Evolutionary conservation across 2,113 vertebrate species (phyloP).

Genomic region (Porphyrio hochstetteri): DNA sequence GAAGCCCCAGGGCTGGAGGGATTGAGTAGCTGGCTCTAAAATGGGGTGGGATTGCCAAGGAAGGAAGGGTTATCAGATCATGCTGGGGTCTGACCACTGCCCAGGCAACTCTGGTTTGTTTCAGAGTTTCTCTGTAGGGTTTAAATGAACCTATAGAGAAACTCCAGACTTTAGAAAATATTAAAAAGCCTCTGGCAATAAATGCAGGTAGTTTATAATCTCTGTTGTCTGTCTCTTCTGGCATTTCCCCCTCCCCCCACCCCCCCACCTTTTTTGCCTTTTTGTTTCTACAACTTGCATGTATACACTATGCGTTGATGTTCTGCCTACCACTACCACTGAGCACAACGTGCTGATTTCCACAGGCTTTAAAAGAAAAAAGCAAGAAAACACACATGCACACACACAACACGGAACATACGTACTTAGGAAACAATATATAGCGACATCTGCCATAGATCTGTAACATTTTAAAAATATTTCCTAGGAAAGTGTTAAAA

Average conservation of each 20-base stretch:
- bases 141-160: neutral
- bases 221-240: neutral
- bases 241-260: too few species aligned
- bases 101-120: neutral
- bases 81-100: neutral
- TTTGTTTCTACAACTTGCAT: neutral
- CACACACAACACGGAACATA: neutral
- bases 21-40: neutral
- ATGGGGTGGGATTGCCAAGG: neutral
- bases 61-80: neutral
- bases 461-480: constrained; percentile 13
- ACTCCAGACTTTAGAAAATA: neutral
- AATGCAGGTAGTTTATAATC: neutral
- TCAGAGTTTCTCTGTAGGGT: neutral
- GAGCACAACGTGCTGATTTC: neutral
- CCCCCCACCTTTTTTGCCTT: neutral
- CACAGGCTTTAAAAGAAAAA: neutral
- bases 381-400: constrained; percentile 14
- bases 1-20: neutral
- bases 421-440: neutral
- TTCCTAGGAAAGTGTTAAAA: constrained; percentile 17
- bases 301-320: neutral
- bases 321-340: neutral
- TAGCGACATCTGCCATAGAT: constrained; percentile 37
- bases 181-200: neutral